Evolutionary conservation across 1,140 invertebrate species (phyloP).

Genomic region (Halyomorpha halys): DNA sequence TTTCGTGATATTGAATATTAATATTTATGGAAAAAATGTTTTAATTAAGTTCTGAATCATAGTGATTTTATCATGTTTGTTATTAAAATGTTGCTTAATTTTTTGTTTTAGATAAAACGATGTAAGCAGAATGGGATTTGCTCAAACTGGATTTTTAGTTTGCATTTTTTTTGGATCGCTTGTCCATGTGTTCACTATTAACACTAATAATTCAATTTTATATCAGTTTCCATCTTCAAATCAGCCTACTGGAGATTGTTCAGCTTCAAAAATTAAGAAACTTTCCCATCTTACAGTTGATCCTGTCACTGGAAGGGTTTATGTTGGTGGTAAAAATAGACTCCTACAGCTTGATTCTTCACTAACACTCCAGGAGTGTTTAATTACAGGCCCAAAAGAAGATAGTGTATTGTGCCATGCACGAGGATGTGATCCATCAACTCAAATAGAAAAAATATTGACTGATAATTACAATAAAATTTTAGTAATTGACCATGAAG

Average conservation of each 20-base stretch:
- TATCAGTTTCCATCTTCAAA: slow-evolving; percentile 25
- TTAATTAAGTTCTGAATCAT: no score
- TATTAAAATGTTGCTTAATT: not conserved
- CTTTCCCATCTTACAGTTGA: slow-evolving; percentile 43
- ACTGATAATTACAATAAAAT: slow-evolving; percentile 88
- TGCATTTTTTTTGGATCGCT: slow-evolving; percentile 26
- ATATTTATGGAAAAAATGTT: no score
- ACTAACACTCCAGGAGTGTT: slow-evolving; percentile 38
- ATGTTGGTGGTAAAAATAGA: slow-evolving; percentile 47
- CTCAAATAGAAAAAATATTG: slow-evolving; percentile 50
- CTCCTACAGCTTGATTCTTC: slow-evolving; percentile 44
- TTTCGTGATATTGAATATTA: no score
- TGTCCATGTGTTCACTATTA: slow-evolving; percentile 11
- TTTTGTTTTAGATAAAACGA: slow-evolving; percentile 24
- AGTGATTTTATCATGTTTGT: not conserved
- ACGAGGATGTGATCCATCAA: slow-evolving; percentile 56
- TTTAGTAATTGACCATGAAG: slow-evolving; percentile 73
- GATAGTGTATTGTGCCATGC: slow-evolving; percentile 83
- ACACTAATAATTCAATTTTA: slow-evolving; percentile 22
- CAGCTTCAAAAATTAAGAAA: slow-evolving; percentile 24
- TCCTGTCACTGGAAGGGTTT: slow-evolving; percentile 41
- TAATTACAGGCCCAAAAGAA: slow-evolving; percentile 53
- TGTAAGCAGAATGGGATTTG: slow-evolving; percentile 29
- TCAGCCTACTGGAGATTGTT: slow-evolving; percentile 23
- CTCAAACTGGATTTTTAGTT: slow-evolving; percentile 26